A percentile compares a stretch with the other conserved stretches of the same genome.
These are phyloP conservation scores for Pocillopora damicornis DNA, from an alignment of 64 coral and sea anemone species.

Conservation along the genomic window DNA sequence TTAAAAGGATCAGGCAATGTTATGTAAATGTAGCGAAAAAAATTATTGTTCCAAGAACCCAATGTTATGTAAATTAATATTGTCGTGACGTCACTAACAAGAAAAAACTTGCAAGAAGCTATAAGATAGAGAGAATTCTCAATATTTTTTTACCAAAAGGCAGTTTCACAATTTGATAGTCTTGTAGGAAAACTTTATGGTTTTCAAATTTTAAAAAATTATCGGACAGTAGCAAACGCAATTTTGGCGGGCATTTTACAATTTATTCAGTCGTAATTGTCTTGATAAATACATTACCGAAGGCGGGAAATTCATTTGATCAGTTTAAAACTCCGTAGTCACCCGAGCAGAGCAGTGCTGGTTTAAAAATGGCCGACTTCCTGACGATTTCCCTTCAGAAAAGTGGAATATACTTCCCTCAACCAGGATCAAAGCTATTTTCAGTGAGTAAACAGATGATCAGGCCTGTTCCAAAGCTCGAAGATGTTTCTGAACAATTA, in stretches of 20 bases:
- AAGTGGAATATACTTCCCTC: constrained; percentile 88
- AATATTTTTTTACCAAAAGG: neutral
- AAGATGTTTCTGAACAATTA: constrained; percentile 22
- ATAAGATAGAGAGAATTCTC: neutral
- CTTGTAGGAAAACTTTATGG: neutral
- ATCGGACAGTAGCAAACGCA: neutral
- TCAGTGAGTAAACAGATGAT: constrained; percentile 54
- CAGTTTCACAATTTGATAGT: neutral
- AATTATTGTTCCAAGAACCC: neutral
- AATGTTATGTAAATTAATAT: neutral
- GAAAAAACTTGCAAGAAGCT: neutral
- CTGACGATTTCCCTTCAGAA: constrained; percentile 86
- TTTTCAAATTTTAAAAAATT: neutral
- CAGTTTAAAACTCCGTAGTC: constrained; percentile 46
- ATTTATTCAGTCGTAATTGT: constrained; percentile 51
- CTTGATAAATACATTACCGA: constrained; percentile 64
- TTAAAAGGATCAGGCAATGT: neutral
- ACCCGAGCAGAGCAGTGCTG: neutral
- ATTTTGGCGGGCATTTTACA: constrained; percentile 42
- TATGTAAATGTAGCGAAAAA: neutral
- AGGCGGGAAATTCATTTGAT: constrained; percentile 72
- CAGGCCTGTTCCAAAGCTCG: constrained; percentile 59
- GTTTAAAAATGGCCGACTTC: constrained; percentile 98
- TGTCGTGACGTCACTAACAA: neutral
- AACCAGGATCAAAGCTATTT: constrained; percentile 68